Evolutionary conservation across 2,113 vertebrate genomes (phyloP).

Genomic region (Alces alces): DNA sequence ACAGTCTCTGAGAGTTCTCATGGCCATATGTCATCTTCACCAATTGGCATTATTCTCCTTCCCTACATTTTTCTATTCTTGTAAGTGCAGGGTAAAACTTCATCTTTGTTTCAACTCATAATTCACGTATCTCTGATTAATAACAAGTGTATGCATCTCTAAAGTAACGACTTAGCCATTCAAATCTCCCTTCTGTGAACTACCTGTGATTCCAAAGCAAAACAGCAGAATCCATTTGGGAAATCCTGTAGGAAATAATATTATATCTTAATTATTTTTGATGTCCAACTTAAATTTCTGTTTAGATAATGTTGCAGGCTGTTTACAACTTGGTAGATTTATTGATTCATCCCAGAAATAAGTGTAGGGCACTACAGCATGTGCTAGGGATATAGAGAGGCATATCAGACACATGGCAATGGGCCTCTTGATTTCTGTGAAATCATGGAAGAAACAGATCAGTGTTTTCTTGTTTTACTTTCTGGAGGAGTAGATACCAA

Average conservation of each 20-base stretch:
- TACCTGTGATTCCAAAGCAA: not conserved
- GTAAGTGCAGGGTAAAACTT: not conserved
- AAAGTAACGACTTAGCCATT: not conserved
- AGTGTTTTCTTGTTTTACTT: not conserved
- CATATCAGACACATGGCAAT: not conserved
- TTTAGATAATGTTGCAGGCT: not conserved
- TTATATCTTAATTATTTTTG: not conserved
- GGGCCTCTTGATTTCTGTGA: not conserved
- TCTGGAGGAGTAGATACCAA: not conserved
- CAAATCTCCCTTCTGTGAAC: not conserved
- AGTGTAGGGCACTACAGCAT: not conserved
- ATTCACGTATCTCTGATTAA: not conserved
- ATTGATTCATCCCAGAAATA: not conserved
- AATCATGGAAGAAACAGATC: not conserved
- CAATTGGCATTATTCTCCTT: not conserved
- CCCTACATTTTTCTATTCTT: not conserved
- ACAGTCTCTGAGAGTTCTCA: not conserved
- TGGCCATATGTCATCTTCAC: not conserved
- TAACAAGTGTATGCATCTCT: not conserved
- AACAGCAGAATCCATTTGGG: not conserved
- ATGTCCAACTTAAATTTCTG: not conserved
- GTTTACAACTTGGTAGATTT: not conserved
- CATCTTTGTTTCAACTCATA: not conserved
- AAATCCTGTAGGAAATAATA: not conserved
- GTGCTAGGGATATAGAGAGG: not conserved